Evolutionary conservation across 2,888 invertebrate species (phyloP).

Genomic region (Stenotaenia linearis): DNA sequence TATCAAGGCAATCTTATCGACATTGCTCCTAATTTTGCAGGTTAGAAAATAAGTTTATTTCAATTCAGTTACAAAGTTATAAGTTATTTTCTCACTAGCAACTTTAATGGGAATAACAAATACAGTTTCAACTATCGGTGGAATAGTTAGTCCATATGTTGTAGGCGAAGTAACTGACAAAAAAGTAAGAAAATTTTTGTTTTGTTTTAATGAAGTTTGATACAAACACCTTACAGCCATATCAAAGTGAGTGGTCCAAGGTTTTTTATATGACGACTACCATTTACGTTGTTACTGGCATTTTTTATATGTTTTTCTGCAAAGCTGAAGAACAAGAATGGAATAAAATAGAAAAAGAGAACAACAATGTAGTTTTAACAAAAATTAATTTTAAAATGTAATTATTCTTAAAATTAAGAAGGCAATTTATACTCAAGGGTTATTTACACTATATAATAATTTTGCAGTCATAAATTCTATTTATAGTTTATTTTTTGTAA

Average conservation of each 20-base stretch:
- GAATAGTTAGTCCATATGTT: slow-evolving; percentile 73
- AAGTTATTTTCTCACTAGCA: slow-evolving; percentile 51
- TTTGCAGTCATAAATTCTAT: no score
- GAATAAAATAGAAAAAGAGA: no score
- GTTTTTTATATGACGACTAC: slow-evolving; percentile 34
- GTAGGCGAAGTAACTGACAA: slow-evolving; percentile 66
- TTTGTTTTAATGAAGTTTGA: not conserved
- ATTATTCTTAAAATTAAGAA: no score
- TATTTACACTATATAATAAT: no score
- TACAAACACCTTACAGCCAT: not conserved
- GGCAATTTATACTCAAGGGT: no score
- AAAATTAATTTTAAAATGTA: no score
- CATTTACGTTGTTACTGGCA: slow-evolving; percentile 24
- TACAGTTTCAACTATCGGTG: slow-evolving; percentile 73
- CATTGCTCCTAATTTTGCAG: slow-evolving; percentile 69
- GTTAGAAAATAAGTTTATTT: not conserved
- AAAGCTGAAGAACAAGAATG: slow-evolving; percentile 34
- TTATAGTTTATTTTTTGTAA: no score
- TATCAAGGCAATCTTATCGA: slow-evolving; percentile 81
- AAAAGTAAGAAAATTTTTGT: slow-evolving; percentile 58
- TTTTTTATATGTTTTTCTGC: slow-evolving; percentile 29
- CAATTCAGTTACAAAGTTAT: no score
- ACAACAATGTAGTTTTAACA: no score
- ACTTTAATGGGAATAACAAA: slow-evolving; percentile 81
- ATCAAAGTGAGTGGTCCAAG: slow-evolving; percentile 28